Conservation (phyloP, 2,797 vertebrate species). For the Pipistrellus pipistrellus region DNA sequence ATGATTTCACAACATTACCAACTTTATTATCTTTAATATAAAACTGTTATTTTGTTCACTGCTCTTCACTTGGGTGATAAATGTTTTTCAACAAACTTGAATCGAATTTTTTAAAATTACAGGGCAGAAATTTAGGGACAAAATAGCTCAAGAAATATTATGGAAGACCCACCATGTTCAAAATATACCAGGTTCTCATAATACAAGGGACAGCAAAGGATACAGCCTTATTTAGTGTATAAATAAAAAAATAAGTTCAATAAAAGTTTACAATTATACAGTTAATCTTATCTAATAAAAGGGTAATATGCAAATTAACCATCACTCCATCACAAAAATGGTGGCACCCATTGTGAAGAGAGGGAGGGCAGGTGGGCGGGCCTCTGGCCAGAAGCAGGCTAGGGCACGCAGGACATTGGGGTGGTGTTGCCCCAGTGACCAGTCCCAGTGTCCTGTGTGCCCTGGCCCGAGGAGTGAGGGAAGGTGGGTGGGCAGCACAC, state of each 20-base stretch:
- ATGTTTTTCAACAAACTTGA: not conserved
- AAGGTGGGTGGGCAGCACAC: too few species aligned
- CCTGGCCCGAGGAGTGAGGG: too few species aligned
- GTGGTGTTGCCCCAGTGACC: too few species aligned
- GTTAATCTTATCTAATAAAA: not conserved
- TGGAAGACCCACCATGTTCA: not conserved
- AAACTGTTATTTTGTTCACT: not conserved
- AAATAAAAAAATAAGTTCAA: not conserved
- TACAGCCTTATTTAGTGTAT: conserved; percentile 4
- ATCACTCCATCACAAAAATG: too few species aligned
- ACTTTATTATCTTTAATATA: conserved; percentile 19
- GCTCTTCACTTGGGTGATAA: not conserved
- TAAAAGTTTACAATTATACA: not conserved
- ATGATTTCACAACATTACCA: not conserved
- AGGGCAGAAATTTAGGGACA: not conserved
- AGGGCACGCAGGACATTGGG: too few species aligned
- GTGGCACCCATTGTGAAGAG: too few species aligned
- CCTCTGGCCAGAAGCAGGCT: too few species aligned
- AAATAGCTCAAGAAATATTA: conserved; percentile 9
- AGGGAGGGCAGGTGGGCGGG: too few species aligned
- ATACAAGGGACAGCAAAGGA: not conserved
- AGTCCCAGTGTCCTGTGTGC: too few species aligned
- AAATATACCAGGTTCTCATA: not conserved
- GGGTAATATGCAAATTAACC: too few species aligned
- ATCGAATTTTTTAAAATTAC: not conserved